phyloP scores from a whole-genome alignment of 2,797 vertebrate species.

The Danio kyathit region DNA sequence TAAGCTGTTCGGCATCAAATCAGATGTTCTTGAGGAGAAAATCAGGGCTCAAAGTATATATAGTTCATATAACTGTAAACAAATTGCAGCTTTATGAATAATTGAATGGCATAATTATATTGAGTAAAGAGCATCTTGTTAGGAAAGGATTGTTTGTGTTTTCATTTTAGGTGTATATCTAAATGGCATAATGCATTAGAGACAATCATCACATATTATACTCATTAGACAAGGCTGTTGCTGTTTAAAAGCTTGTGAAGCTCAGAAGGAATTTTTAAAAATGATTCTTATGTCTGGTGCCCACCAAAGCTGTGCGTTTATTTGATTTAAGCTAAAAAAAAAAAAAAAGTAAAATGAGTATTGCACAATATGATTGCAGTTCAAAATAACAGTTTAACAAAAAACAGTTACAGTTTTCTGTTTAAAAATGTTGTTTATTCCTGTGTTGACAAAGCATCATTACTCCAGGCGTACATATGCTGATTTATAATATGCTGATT shows the following conservation, averaged over 20 bases:
- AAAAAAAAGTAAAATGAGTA: neutral
- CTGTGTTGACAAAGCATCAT: neutral
- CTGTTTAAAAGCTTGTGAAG: neutral
- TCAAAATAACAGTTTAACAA: too few relatives aligned
- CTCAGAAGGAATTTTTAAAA: neutral
- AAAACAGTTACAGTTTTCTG: neutral
- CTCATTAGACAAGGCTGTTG: neutral
- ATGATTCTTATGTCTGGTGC: neutral
- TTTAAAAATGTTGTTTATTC: neutral
- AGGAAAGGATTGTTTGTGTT: neutral
- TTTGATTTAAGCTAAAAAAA: too few relatives aligned
- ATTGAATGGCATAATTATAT: neutral
- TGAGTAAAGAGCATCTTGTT: too few relatives aligned
- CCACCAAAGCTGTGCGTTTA: neutral
- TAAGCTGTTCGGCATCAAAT: constrained; percentile 65
- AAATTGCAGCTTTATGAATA: neutral
- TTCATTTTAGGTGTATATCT: neutral
- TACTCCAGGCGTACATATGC: neutral
- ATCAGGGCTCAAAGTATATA: constrained; percentile 7
- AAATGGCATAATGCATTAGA: neutral
- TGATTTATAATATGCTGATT: neutral
- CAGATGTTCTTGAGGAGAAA: constrained; percentile 45
- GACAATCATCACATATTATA: neutral
- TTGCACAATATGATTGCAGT: neutral
- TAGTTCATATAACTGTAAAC: constrained; percentile 25